Conservation (phyloP, 1,140 invertebrate species). For the Neotoxoptera formosana region DNA sequence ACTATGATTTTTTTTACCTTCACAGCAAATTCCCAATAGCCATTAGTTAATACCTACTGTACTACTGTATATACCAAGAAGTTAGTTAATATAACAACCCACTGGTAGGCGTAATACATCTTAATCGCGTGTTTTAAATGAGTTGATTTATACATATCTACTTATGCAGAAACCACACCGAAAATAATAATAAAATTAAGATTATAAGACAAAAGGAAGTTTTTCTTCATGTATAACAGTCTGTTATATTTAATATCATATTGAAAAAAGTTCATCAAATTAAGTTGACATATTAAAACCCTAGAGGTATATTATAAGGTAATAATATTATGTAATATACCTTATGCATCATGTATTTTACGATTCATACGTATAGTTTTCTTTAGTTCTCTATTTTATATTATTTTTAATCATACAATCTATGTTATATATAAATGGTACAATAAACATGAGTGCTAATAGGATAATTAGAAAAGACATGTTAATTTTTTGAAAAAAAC, state of each 20-base stretch:
- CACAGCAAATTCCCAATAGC: neutral
- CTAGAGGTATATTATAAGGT: neutral
- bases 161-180: neutral
- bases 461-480: no score
- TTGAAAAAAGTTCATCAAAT: neutral
- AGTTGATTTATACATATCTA: neutral
- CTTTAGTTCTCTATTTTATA: no score
- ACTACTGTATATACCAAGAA: neutral
- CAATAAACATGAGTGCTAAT: no score
- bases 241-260: neutral
- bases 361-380: no score
- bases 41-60: neutral
- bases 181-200: neutral
- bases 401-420: no score
- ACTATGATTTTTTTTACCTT: neutral
- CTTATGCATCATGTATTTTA: no score
- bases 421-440: no score
- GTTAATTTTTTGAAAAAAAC: no score
- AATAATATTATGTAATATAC: no score
- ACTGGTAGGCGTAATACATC: neutral
- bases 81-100: neutral
- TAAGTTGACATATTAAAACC: neutral
- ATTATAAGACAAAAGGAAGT: neutral
- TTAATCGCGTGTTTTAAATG: neutral
- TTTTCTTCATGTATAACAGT: neutral